Conservation (phyloP, 2,113 vertebrate genomes). For the Phasianus colchicus region DNA sequence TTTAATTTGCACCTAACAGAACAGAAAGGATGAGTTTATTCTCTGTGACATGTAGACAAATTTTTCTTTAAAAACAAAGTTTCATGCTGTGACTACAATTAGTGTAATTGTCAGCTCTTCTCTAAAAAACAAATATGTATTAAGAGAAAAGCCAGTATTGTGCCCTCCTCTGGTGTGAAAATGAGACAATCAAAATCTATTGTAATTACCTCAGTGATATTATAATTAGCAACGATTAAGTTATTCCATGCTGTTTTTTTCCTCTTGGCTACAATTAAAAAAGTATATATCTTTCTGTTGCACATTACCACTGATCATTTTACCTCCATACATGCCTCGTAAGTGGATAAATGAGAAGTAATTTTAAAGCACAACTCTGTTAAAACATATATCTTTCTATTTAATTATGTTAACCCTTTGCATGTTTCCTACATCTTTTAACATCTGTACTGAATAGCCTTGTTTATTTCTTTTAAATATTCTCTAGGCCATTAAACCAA, state of each 20-base stretch:
- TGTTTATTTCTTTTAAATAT: constrained; percentile 68
- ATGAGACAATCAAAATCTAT: constrained; percentile 98
- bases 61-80: constrained; percentile 86
- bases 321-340: constrained; percentile 83
- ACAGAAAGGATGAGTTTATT: constrained; percentile 78
- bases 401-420: constrained; percentile 80
- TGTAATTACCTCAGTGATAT: constrained; percentile 97
- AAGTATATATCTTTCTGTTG: constrained; percentile 93
- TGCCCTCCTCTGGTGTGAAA: constrained; percentile 90
- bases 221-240: constrained; percentile 97
- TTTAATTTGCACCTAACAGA: constrained; percentile 86
- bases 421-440: constrained; percentile 22
- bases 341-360: constrained; percentile 87
- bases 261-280: constrained; percentile 93
- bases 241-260: constrained; percentile 90
- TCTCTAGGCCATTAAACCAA: constrained; percentile 49
- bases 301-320: constrained; percentile 88
- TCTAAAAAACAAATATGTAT: constrained; percentile 97
- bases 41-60: constrained; percentile 79
- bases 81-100: constrained; percentile 92
- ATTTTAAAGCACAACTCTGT: constrained; percentile 86
- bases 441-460: constrained; percentile 55
- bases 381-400: constrained; percentile 82
- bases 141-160: constrained; percentile 86
- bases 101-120: constrained; percentile 93